These are phyloP conservation scores for Smittia aterrima DNA, from an alignment of 2,888 invertebrate species.

Conservation along the genomic window DNA sequence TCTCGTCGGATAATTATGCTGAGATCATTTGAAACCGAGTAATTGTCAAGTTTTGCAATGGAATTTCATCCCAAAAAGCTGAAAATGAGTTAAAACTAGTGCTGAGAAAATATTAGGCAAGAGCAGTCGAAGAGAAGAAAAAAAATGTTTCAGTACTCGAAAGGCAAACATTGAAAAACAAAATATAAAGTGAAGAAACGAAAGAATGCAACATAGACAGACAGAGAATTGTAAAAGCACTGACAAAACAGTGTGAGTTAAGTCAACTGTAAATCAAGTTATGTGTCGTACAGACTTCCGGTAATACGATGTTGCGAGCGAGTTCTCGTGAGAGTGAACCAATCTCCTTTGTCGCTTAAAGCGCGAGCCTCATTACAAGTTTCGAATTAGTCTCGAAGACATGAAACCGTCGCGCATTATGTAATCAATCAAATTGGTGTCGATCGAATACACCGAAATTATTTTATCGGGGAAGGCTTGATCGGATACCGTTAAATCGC, in stretches of 20 bases:
- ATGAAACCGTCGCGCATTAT: background rate
- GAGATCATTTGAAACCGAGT: background rate
- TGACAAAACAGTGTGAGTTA: slow-evolving; percentile 21
- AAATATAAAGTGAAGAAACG: slow-evolving; percentile 2
- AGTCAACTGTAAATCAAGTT: slow-evolving; percentile 40
- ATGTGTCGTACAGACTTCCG: slow-evolving; percentile 29
- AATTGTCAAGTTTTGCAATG: background rate
- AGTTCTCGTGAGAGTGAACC: background rate
- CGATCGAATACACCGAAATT: background rate
- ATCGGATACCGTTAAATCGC: slow-evolving; percentile 7
- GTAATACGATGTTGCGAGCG: background rate
- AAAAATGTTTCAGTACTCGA: slow-evolving; percentile 1
- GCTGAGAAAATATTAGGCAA: slow-evolving; percentile 37
- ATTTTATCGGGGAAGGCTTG: background rate
- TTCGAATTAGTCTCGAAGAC: background rate
- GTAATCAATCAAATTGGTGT: slow-evolving; percentile 22
- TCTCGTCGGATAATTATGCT: background rate
- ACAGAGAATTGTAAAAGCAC: slow-evolving; percentile 4
- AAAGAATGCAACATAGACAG: slow-evolving; percentile 39
- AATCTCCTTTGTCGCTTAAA: background rate
- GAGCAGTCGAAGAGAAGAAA: background rate
- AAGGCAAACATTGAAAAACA: slow-evolving; percentile 13
- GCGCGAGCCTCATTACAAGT: background rate
- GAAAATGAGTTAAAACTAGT: background rate
- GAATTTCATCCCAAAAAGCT: background rate